Conservation (phyloP, 1,140 invertebrate genomes). For the Meloidogyne hapla region DNA sequence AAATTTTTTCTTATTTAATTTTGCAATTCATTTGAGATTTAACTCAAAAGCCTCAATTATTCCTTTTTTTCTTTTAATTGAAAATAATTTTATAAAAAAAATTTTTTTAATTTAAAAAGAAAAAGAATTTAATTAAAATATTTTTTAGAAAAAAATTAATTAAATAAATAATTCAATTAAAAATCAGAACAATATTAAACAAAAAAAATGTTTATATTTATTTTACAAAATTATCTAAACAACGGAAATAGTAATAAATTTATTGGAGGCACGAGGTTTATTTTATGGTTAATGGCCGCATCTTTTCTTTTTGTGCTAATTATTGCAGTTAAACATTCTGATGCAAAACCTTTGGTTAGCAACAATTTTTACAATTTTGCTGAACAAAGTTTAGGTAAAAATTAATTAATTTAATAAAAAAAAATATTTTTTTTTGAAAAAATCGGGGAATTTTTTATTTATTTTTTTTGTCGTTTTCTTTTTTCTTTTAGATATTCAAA, state of each 20-base stretch:
- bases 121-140: too few species aligned
- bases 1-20: too few species aligned
- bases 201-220: not conserved
- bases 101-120: too few species aligned
- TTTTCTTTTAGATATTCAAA: too few species aligned
- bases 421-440: not conserved
- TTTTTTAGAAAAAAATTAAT: too few species aligned
- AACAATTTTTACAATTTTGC: not conserved
- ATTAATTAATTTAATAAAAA: not conserved
- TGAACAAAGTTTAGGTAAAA: constrained; percentile 1
- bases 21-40: too few species aligned
- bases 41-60: too few species aligned
- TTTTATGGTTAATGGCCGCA: not conserved
- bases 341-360: not conserved
- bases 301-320: not conserved
- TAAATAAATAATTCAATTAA: too few species aligned
- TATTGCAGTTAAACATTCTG: not conserved
- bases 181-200: not conserved
- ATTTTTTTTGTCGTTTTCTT: too few species aligned
- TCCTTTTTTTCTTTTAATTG: too few species aligned
- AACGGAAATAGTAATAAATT: not conserved
- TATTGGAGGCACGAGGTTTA: not conserved
- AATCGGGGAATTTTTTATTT: too few species aligned
- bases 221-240: constrained; percentile 1
- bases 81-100: too few species aligned